Evolutionary conservation across 2,888 invertebrate species (phyloP), one percentile per base, ranked within the genome.

Genomic region (Mallateleia sp.): DNA sequence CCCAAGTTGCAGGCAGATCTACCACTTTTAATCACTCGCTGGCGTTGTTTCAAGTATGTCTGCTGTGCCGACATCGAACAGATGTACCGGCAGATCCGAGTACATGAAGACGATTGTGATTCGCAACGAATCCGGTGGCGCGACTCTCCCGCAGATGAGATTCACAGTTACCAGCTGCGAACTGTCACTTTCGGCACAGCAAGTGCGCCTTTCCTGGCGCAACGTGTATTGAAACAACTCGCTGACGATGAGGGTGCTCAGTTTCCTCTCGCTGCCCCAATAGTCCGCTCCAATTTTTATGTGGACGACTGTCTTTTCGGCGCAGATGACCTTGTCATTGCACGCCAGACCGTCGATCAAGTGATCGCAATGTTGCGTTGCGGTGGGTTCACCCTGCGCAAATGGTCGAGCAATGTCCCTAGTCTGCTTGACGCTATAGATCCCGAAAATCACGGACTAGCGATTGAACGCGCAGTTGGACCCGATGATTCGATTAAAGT

Each of bases 1-100:
- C 87, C 80, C 0, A 87, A 72, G 28, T 32, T 85, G 6, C 71
- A 79, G 22, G 3, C 1, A 14, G 71, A 80, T 8, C 8, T 85
- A 3, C 28, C 60, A 3, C n/a, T 42, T 1, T 56, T 72, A 2
- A 28, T 85, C 2, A 22, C 69, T 14, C 47, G 74, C n/a, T 85
- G 64, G 45, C 62, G 79, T 5, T 3, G 20, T 1, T 28, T 58
- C 28, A 4, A 3, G 18, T 85, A 58, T 60, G 79, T 66, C 1
- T 28, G 34, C 7, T 66, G 66, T 0, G 86, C 82, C 0, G 82
- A 86, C 18, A 67, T 86, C 9, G 52, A 50, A 1, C 56, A 71
- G 42, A 86, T 86, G 78, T 86, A 38, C 34, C n/a, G 47, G 5
- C 47, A 47, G 18, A 47, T 47, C 6, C 8, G 14, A 4, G 18